Base-by-base conservation (phyloP, 2,113 vertebrate genomes). In the Psammodynastes pulverulentus region DNA sequence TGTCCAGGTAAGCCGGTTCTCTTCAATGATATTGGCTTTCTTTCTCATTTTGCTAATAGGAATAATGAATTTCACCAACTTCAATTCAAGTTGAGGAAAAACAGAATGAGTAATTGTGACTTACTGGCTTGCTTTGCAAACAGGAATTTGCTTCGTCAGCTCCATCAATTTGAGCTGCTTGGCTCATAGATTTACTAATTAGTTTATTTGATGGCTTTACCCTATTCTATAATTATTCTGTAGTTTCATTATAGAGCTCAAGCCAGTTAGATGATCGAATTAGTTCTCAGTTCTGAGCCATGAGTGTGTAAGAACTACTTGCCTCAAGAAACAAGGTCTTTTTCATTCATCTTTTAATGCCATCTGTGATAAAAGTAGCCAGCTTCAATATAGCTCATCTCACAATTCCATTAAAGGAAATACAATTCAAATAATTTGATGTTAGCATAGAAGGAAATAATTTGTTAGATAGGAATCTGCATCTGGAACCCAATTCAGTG, bases 21-120 rank as follows among this genome's bases (percentile, higher is more conserved):
- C 26, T 93, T 91, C 19, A 9, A 88, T 87, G 10, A 0, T 72
- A 58, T 95, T 91, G 92, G 62, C 91, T 94, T 90, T 89, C 72
- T 72, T 89, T 91, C 88, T 84, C 1, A 26, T 86, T 93, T 93
- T 90, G 90, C 51, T 91, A 52, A 94, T 94, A 67, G 49, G 9
- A 9, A 9, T 87, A 90, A 86, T 88, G 88, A 93, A 91, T 93
- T 94, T 96, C 91, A 91, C 72, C 91, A 48, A 86, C 92, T 49
- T 94, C 91, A 96, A 96, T 94, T 92, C 93, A 93, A 90, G 79
- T 43, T 23, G 93, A 96, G 87, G 90, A 96, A 95, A 94, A 91
- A 52, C 88, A 90, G 72, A 91, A 92, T 95, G 95, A 96, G 34
- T 95, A 95, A 96, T 95, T 92, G 89, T 86, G 89, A 95, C 88